A percentile compares a stretch with the other conserved stretches of the same genome.
These are phyloP conservation scores for Platyura marginata DNA, from an alignment of 1,140 invertebrate genomes.

Conservation along the genomic window DNA sequence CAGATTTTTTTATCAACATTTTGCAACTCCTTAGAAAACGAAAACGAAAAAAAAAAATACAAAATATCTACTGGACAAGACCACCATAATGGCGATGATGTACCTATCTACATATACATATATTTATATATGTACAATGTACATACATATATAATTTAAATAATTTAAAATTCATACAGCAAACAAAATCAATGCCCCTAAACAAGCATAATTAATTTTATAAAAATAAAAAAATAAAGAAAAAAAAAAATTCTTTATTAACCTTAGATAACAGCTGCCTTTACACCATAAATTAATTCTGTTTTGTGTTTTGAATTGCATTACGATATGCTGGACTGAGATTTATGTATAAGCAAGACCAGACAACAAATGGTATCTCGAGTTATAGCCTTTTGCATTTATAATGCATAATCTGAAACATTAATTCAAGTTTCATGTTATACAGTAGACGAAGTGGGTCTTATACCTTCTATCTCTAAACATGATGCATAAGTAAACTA, in stretches of 20 bases:
- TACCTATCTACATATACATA: too few relatives aligned
- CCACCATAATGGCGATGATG: too few relatives aligned
- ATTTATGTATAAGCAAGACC: neutral
- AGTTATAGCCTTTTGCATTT: neutral
- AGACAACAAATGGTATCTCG: neutral
- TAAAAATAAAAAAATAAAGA: neutral
- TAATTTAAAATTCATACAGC: neutral
- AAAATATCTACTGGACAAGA: too few relatives aligned
- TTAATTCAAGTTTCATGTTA: neutral
- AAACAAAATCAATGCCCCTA: neutral
- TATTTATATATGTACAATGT: too few relatives aligned
- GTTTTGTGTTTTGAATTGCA: neutral
- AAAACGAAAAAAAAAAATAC: too few relatives aligned
- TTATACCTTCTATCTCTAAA: neutral
- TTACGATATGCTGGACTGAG: neutral
- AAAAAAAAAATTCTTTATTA: too few relatives aligned
- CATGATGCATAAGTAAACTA: neutral
- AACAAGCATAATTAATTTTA: neutral
- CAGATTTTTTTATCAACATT: too few relatives aligned
- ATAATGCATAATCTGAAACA: neutral
- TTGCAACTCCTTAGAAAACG: too few relatives aligned
- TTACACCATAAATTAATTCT: neutral
- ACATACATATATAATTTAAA: too few relatives aligned
- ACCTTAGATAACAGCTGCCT: neutral
- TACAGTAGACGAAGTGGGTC: neutral